These are phyloP conservation scores for Prionace glauca DNA, from an alignment of 2,797 vertebrate genomes.

Conservation along the genomic window DNA sequence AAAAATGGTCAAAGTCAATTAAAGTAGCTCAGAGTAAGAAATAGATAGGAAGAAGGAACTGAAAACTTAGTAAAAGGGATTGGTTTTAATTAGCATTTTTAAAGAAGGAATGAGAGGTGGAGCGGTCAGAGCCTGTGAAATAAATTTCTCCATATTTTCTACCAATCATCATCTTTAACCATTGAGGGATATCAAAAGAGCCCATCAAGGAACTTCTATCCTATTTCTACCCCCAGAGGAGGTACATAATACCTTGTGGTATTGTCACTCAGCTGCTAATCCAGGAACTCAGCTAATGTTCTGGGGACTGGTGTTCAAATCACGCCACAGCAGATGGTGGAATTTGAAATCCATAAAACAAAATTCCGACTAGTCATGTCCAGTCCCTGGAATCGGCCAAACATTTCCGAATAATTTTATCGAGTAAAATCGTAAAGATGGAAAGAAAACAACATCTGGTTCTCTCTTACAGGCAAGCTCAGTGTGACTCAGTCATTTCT, in stretches of 20 bases:
- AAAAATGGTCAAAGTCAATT: no score
- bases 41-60: no score
- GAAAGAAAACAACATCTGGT: not conserved
- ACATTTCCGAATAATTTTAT: not conserved
- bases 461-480: not conserved
- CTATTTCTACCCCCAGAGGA: no score
- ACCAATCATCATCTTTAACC: not conserved
- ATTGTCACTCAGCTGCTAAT: no score
- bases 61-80: no score
- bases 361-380: not conserved
- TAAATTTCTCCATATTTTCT: not conserved
- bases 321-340: no score
- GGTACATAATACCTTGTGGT: no score
- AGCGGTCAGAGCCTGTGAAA: not conserved
- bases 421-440: not conserved
- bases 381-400: not conserved
- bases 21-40: no score
- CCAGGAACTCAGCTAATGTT: no score
- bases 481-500: not conserved
- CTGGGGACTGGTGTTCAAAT: no score
- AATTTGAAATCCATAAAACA: no score
- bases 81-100: not conserved
- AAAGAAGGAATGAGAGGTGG: not conserved
- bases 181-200: not conserved
- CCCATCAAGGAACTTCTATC: not conserved